These are phyloP conservation scores for Pheosia gnoma DNA, from an alignment of 2,888 invertebrate genomes.

Conservation along the genomic window DNA sequence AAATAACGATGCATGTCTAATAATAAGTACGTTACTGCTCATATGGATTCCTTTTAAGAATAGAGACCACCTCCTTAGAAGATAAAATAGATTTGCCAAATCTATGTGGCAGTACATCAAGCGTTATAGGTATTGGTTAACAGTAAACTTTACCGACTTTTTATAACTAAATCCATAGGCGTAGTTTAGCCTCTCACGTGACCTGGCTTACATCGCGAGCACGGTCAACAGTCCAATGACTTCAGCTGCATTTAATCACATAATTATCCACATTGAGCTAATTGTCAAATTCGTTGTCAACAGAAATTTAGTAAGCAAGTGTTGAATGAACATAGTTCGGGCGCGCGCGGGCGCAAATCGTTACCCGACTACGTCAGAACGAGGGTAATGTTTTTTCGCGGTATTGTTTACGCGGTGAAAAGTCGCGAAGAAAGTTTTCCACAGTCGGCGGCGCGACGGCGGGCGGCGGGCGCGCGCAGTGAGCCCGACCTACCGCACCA, in stretches of 20 bases:
- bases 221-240: slow-evolving; percentile 52
- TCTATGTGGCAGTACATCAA: slow-evolving; percentile 8
- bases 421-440: slow-evolving; percentile 82
- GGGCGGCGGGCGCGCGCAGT: slow-evolving; percentile 76
- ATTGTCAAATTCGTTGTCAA: slow-evolving; percentile 27
- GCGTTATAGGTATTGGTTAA: slow-evolving; percentile 25
- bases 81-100: slow-evolving; percentile 1
- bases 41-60: slow-evolving; percentile 6
- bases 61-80: not conserved
- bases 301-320: slow-evolving; percentile 26
- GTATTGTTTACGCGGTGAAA: slow-evolving; percentile 79
- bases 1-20: not conserved
- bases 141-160: slow-evolving; percentile 81
- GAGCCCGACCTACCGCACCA: slow-evolving; percentile 83
- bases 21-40: not conserved
- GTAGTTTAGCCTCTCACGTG: slow-evolving; percentile 68
- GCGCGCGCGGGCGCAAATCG: slow-evolving; percentile 51
- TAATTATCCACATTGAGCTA: slow-evolving; percentile 43
- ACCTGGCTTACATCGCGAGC: slow-evolving; percentile 68
- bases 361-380: too few relatives aligned
- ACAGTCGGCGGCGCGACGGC: slow-evolving; percentile 68
- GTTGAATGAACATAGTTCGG: slow-evolving; percentile 37
- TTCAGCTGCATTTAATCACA: slow-evolving; percentile 51
- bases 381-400: slow-evolving; percentile 50
- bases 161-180: slow-evolving; percentile 81